Conservation (phyloP, 2,888 invertebrate species). For the Ellobium chinense region DNA sequence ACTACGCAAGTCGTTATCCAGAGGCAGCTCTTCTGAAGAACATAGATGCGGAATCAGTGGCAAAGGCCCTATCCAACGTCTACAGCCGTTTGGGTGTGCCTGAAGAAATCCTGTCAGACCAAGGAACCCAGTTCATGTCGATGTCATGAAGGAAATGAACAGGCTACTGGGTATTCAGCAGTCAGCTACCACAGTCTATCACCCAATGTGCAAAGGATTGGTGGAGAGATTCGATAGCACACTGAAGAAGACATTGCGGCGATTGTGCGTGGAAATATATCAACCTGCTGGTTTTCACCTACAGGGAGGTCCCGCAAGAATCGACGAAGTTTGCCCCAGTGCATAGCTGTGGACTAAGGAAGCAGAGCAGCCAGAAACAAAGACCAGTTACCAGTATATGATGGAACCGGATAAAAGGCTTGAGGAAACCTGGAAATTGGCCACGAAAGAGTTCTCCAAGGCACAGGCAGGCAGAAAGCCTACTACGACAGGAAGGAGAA, state of each 20-base stretch:
- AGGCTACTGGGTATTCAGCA: not conserved
- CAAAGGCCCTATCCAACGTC: slow-evolving; percentile 53
- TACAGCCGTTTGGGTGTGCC: slow-evolving; percentile 44
- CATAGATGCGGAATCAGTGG: slow-evolving; percentile 51
- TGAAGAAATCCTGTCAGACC: slow-evolving; percentile 52
- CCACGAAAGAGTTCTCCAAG: slow-evolving; percentile 40
- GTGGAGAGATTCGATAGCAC: slow-evolving; percentile 34
- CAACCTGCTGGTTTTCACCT: slow-evolving; percentile 29
- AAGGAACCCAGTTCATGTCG: slow-evolving; percentile 55
- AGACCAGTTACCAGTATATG: slow-evolving; percentile 54
- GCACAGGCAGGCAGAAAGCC: slow-evolving; percentile 29
- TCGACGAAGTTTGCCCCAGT: slow-evolving; percentile 49
- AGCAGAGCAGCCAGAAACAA: slow-evolving; percentile 29
- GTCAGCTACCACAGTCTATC: not conserved
- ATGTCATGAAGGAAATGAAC: slow-evolving; percentile 9
- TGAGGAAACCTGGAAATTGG: slow-evolving; percentile 49
- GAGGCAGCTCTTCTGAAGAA: slow-evolving; percentile 43
- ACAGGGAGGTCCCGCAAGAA: slow-evolving; percentile 17
- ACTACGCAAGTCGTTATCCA: slow-evolving; percentile 54
- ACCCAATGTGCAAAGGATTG: slow-evolving; percentile 8
- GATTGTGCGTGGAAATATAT: slow-evolving; percentile 49
- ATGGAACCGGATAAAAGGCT: slow-evolving; percentile 50
- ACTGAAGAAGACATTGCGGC: slow-evolving; percentile 54
- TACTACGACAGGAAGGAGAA: slow-evolving; percentile 51
- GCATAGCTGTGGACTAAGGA: slow-evolving; percentile 52